Conservation (phyloP, 2,797 vertebrate species). For the Simalia tracyae region DNA sequence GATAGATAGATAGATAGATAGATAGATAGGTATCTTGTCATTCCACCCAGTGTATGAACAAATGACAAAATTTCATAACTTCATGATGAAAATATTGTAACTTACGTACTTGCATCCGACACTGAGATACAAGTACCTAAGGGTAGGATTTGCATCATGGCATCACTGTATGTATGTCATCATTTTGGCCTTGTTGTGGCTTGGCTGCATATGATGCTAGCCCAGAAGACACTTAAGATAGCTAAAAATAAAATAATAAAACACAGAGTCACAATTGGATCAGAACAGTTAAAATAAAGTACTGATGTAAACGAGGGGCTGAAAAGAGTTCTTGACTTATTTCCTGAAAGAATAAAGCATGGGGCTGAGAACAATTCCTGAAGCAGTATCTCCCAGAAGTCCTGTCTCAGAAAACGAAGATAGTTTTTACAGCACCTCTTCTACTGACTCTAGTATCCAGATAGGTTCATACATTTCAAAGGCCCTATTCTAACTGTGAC, state of each 20-base stretch:
- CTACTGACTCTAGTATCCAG: neutral
- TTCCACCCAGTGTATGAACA: neutral
- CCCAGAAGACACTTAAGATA: neutral
- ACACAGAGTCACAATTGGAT: neutral
- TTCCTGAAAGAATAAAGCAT: neutral
- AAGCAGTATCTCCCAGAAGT: neutral
- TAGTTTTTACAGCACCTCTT: neutral
- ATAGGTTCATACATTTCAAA: neutral
- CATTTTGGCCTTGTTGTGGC: neutral
- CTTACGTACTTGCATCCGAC: neutral
- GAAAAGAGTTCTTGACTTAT: neutral
- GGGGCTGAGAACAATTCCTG: neutral
- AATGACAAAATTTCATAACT: neutral
- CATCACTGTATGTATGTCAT: neutral
- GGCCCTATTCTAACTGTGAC: neutral
- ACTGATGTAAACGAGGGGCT: neutral
- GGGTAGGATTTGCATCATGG: neutral
- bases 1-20: no score
- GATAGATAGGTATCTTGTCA: neutral
- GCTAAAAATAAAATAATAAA: neutral
- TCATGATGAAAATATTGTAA: neutral
- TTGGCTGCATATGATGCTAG: neutral
- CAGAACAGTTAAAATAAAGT: neutral
- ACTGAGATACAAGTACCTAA: neutral
- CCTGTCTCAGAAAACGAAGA: neutral